A percentile compares a stretch with the other conserved stretches of the same genome.
Evolutionary conservation across 2,113 vertebrate species (phyloP).

Genomic region (Emydocephalus ijimae): DNA sequence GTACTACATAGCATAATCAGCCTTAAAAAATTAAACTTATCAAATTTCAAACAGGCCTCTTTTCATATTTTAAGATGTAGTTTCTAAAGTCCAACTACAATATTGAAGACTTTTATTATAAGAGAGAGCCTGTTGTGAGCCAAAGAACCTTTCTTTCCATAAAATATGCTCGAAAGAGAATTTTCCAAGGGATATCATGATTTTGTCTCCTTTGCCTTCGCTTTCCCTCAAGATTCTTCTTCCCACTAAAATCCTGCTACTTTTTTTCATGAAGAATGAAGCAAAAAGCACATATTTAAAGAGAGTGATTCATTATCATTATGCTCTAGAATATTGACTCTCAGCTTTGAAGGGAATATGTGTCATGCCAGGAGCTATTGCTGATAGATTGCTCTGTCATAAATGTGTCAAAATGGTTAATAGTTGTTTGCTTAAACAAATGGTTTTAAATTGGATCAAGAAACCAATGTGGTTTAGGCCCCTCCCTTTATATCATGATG

Average conservation of each 20-base stretch:
- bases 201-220: not conserved
- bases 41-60: not conserved
- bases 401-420: not conserved
- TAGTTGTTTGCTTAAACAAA: constrained; percentile 10
- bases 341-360: constrained; percentile 47
- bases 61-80: not conserved
- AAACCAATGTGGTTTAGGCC: not conserved
- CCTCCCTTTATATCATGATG: not conserved
- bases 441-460: not conserved
- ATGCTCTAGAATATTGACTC: constrained; percentile 66
- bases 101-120: not conserved
- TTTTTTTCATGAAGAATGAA: not conserved
- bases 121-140: not conserved
- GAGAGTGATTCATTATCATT: constrained; percentile 61
- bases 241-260: constrained; percentile 2
- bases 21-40: not conserved
- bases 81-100: not conserved
- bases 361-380: not conserved
- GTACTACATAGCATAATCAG: not conserved
- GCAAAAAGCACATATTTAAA: fast-evolving
- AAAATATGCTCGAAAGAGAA: not conserved
- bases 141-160: not conserved
- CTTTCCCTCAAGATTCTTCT: not conserved
- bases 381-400: constrained; percentile 44
- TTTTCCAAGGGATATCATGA: not conserved